A percentile compares a stretch with the other conserved stretches of the same genome.
Conservation (phyloP, 2,888 invertebrate genomes). For the Caenorhabditis sinica region DNA sequence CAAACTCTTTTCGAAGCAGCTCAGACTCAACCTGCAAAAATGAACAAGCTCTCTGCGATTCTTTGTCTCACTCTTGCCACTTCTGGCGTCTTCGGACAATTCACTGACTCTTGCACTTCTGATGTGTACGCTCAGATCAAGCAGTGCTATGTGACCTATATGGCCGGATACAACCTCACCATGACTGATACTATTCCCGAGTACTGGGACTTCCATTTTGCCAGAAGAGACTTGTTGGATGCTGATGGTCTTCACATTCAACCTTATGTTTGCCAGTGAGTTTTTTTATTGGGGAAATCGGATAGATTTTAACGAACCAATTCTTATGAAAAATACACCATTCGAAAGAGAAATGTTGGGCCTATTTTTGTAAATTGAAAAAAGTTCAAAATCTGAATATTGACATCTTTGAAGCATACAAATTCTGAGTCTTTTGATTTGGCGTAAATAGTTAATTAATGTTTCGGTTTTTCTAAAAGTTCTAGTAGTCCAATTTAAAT, state of each 20-base stretch:
- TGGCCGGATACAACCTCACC: slow-evolving; percentile 69
- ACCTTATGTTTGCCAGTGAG: slow-evolving; percentile 71
- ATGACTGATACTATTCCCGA: slow-evolving; percentile 67
- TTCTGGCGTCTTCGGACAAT: slow-evolving; percentile 32
- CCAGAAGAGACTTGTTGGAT: slow-evolving; percentile 59
- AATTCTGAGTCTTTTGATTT: no score
- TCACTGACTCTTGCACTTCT: slow-evolving; percentile 54
- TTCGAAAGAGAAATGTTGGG: no score
- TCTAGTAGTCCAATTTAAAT: no score
- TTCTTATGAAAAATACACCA: no score
- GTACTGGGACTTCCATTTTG: slow-evolving; percentile 69
- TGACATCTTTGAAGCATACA: no score
- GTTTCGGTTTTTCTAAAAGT: no score
- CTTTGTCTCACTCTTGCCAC: background rate
- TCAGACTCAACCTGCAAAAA: no score
- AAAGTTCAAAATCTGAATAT: no score
- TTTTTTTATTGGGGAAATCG: background rate
- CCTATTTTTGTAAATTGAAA: no score
- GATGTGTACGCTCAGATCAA: slow-evolving; percentile 50
- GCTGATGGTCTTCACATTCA: slow-evolving; percentile 67
- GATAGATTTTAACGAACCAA: no score
- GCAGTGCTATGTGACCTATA: slow-evolving; percentile 66
- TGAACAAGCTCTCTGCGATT: background rate
- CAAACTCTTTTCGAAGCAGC: background rate
- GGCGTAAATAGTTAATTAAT: no score